A percentile compares a stretch with the other conserved stretches of the same genome.
phyloP scores from a whole-genome alignment of 2,888 invertebrate species.

The Ganaspis brasiliensis region DNA sequence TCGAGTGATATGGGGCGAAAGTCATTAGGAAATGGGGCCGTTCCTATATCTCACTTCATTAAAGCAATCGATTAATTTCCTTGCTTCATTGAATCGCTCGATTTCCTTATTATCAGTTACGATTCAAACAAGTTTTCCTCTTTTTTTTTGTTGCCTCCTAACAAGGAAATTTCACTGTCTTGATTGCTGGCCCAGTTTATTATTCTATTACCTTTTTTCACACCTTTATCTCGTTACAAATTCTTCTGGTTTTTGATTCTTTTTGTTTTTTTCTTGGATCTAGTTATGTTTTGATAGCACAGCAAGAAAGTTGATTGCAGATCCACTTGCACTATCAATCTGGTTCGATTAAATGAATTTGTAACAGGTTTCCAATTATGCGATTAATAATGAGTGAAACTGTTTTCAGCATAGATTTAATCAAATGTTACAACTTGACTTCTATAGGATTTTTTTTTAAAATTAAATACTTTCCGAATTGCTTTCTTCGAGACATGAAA shows the following conservation, averaged over 20 bases:
- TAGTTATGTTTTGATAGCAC: constrained; percentile 6
- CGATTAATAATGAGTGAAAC: neutral
- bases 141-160: neutral
- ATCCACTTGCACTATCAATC: constrained; percentile 29
- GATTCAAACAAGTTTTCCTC: constrained; percentile 15
- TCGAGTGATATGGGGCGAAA: constrained; percentile 29
- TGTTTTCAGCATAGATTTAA: neutral
- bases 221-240: constrained; percentile 17
- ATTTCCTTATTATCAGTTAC: constrained; percentile 39
- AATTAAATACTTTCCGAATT: too few species aligned
- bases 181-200: constrained; percentile 11
- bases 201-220: neutral
- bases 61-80: constrained; percentile 25
- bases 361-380: neutral
- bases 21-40: constrained; percentile 21
- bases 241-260: neutral
- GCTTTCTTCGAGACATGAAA: too few species aligned
- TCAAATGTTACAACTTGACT: too few species aligned
- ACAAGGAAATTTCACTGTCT: constrained; percentile 29
- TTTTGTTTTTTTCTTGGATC: neutral
- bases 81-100: constrained; percentile 4
- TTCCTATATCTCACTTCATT: constrained; percentile 28
- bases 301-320: constrained; percentile 2
- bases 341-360: neutral
- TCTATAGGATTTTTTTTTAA: too few species aligned